Conservation (phyloP, 1,140 invertebrate genomes). For the Drosophila sechellia region DNA sequence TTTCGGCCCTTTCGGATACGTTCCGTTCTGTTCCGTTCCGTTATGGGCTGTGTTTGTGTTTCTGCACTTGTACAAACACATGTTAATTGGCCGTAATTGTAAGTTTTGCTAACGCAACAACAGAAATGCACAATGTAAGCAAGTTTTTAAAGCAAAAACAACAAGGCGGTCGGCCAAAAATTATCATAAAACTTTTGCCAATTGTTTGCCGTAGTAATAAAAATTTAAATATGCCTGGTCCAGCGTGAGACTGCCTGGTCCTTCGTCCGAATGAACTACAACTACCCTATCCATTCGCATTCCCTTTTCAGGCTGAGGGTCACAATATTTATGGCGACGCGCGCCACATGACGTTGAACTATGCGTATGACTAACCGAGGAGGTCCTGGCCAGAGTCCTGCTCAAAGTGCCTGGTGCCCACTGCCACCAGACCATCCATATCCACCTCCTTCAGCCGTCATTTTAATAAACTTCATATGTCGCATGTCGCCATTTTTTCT, state of each 20-base stretch:
- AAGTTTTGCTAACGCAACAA: slow-evolving; percentile 65
- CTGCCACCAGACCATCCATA: slow-evolving; percentile 27
- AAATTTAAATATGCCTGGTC: slow-evolving; percentile 66
- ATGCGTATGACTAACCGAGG: slow-evolving; percentile 67
- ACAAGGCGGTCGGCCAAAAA: slow-evolving; percentile 53
- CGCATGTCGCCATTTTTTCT: slow-evolving; percentile 79
- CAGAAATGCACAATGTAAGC: slow-evolving; percentile 63
- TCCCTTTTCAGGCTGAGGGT: slow-evolving; percentile 31
- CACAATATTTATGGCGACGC: slow-evolving; percentile 77
- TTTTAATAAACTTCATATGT: slow-evolving; percentile 84
- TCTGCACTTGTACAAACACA: slow-evolving; percentile 81
- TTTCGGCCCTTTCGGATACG: slow-evolving; percentile 1
- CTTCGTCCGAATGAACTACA: neutral
- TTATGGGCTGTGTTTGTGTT: slow-evolving; percentile 66
- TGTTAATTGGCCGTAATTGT: slow-evolving; percentile 82
- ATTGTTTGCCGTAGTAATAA: slow-evolving; percentile 72
- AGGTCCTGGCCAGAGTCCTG: slow-evolving; percentile 5
- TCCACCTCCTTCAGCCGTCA: slow-evolving; percentile 58
- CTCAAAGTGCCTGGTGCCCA: neutral
- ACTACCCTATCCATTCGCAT: neutral
- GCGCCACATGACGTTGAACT: slow-evolving; percentile 78
- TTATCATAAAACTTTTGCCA: slow-evolving; percentile 72
- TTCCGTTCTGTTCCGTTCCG: neutral
- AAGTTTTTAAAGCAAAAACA: slow-evolving; percentile 61
- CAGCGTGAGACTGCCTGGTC: neutral